Evolutionary conservation across 92 coral and sea anemone species (phyloP), one percentile per base, ranked within the genome.

Genomic region (Meandrina meandrites): DNA sequence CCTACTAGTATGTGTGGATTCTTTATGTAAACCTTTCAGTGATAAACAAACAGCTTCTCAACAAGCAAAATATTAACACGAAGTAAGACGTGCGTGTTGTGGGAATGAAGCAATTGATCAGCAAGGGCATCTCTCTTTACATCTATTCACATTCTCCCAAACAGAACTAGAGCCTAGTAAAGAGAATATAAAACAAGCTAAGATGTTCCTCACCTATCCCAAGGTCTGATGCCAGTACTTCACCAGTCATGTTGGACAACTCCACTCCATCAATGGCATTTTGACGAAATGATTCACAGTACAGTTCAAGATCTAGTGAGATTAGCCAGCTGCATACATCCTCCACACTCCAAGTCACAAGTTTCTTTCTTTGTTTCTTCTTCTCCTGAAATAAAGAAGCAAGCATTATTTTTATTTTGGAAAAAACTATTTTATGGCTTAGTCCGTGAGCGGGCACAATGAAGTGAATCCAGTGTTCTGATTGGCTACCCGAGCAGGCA

Each of bases 211-310:
- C 87, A 95, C 99, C 98, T 70, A 97, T 95, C 79, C 95, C 93
- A 45, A 97, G 91, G 76, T 95, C 99, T 57, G 91, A 89, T n/a
- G 98, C 93, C 37, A 97, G 91, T 24, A 90, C 74, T 81, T 97
- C 97, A 32, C 90, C 86, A 19, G 92, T 90, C 57, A 97, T 89
- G 82, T 93, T 89, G 37, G 93, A 90, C 85, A 97, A 86, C 86
- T 97, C 99, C 13, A 90, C 84, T 66, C 99, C 99, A 90, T 97
- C 99, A 83, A 97, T 95, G 60, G 95, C 99, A 86, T 95, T 92
- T 37, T 92, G 87, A 60, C 96, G 91, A 56, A 97, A 97, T 19
- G 88, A 36, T 82, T 95, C 97, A 79, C 92, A 85, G 86, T 97
- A 95, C 84, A 95, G 94, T 54, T 93, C 95, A 86, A 97, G 92